A percentile compares a stretch with the other conserved stretches of the same genome.
Conservation (phyloP, 2,888 invertebrate species). For the Orthosia gothica region DNA sequence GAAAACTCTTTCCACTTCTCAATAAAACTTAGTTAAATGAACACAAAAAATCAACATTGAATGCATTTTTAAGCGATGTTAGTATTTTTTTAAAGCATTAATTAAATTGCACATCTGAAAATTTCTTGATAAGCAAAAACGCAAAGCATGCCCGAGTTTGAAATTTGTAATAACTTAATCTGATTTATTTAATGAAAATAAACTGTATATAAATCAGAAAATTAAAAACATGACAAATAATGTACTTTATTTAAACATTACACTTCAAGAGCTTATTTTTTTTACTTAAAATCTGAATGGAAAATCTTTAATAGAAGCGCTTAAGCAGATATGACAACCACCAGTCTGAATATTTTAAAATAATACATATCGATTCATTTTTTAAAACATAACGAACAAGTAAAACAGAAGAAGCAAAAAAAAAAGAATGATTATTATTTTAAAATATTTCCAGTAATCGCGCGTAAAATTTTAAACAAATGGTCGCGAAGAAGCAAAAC, state of each 20-base stretch:
- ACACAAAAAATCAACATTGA: slow-evolving; percentile 22
- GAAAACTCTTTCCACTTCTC: background rate
- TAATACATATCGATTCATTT: slow-evolving; percentile 8
- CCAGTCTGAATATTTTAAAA: slow-evolving; percentile 50
- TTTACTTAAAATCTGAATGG: background rate
- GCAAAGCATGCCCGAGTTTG: slow-evolving; percentile 10
- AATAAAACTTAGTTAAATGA: background rate
- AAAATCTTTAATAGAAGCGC: slow-evolving; percentile 19
- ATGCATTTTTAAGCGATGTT: slow-evolving; percentile 40
- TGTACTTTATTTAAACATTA: too few relatives aligned
- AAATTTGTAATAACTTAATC: background rate
- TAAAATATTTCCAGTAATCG: slow-evolving; percentile 45
- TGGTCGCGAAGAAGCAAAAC: slow-evolving; percentile 18
- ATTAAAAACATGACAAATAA: background rate
- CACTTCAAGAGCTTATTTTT: background rate
- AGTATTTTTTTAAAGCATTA: slow-evolving; percentile 31
- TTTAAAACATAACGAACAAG: background rate
- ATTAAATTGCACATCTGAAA: slow-evolving; percentile 1
- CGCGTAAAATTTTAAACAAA: slow-evolving; percentile 28
- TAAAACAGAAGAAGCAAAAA: background rate
- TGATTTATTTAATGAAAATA: background rate
- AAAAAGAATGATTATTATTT: slow-evolving; percentile 22
- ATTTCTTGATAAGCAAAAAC: background rate
- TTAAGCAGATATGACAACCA: slow-evolving; percentile 28
- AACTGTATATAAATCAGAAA: background rate